phyloP scores from a whole-genome alignment of 1,140 invertebrate genomes.

The Trichonephila clavata region DNA sequence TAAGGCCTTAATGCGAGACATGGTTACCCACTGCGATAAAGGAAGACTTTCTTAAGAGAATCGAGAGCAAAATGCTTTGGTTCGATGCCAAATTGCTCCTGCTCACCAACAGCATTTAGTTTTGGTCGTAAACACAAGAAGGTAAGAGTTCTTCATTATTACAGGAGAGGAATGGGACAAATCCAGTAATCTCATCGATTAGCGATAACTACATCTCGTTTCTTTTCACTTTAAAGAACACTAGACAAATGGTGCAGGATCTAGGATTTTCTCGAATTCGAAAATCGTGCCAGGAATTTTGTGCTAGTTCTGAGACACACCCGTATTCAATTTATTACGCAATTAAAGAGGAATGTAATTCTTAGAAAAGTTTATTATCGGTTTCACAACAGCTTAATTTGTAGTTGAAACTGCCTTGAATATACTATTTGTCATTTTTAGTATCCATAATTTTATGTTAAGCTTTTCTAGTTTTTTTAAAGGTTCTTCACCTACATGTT shows the following conservation, averaged over 20 bases:
- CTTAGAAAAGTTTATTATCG: no score
- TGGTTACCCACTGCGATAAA: not conserved
- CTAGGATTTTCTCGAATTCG: not conserved
- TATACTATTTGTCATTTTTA: no score
- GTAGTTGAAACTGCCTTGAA: no score
- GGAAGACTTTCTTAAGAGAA: not conserved
- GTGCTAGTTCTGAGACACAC: not conserved
- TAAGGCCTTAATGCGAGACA: not conserved
- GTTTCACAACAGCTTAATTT: no score
- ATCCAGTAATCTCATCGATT: not conserved
- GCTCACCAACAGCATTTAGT: not conserved
- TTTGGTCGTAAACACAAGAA: not conserved
- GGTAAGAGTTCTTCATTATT: not conserved
- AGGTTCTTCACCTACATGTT: no score
- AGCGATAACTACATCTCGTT: not conserved
- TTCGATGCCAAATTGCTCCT: not conserved
- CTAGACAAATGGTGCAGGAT: not conserved
- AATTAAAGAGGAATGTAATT: no score
- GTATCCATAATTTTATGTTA: no score
- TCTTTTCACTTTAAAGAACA: not conserved
- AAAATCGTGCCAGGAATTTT: not conserved
- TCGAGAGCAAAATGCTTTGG: not conserved
- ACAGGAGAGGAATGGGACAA: not conserved
- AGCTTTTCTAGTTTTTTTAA: no score
- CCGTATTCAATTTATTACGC: no score